phyloP scores from a whole-genome alignment of 1,140 invertebrate genomes.

The Nautilus pompilius region DNA sequence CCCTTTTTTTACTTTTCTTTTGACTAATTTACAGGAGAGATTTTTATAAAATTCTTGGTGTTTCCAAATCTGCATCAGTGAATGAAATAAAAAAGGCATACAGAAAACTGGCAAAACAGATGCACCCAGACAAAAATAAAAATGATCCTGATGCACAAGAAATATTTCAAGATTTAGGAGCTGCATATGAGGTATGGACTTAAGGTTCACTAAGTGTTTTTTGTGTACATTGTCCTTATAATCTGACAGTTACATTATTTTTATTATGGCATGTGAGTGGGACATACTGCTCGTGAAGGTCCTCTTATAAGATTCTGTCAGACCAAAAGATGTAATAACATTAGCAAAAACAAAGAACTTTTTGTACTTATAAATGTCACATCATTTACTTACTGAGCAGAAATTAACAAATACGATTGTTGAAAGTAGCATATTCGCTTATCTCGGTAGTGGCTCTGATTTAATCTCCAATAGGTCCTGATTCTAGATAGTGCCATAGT shows the following conservation, averaged over 20 bases:
- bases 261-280: neutral
- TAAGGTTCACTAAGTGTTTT: neutral
- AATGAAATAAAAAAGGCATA: conserved; percentile 99
- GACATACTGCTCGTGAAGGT: no score
- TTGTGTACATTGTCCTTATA: neutral
- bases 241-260: no score
- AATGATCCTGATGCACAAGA: conserved; percentile 88
- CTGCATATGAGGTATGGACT: conserved; percentile 80
- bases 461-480: no score
- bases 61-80: conserved; percentile 76
- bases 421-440: no score
- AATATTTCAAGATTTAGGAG: conserved; percentile 94
- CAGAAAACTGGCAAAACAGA: conserved; percentile 87
- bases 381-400: no score
- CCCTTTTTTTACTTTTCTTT: neutral
- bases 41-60: conserved; percentile 92
- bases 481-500: no score
- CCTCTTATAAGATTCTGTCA: no score
- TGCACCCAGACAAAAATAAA: conserved; percentile 98
- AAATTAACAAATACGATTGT: no score
- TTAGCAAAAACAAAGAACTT: no score
- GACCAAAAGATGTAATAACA: no score
- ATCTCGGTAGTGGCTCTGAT: no score
- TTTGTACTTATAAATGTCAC: no score
- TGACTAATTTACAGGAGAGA: conserved; percentile 69